Evolutionary conservation across 2,113 vertebrate species (phyloP).

Genomic region (Phoxinus phoxinus): DNA sequence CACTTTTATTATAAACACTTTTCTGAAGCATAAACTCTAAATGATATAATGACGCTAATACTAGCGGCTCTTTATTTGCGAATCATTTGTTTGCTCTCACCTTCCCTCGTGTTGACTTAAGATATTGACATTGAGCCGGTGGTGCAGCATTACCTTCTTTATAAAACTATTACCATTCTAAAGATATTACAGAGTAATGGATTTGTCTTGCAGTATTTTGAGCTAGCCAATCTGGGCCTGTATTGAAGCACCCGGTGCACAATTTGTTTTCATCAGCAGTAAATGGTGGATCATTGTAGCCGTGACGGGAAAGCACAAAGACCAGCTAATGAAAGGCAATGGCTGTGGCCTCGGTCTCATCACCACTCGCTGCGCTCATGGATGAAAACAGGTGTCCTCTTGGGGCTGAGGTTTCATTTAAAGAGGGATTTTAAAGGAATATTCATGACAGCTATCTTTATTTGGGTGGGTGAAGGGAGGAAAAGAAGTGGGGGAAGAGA

Average conservation of each 20-base stretch:
- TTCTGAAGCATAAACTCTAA: neutral
- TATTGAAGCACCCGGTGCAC: constrained; percentile 54
- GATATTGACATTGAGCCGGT: constrained; percentile 9
- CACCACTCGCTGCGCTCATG: constrained; percentile 42
- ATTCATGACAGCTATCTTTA: constrained; percentile 66
- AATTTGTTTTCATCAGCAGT: constrained; percentile 64
- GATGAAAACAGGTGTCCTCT: constrained; percentile 60
- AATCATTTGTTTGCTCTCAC: constrained; percentile 4
- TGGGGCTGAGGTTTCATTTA: constrained; percentile 53
- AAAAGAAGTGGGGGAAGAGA: neutral
- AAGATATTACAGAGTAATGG: constrained; percentile 49
- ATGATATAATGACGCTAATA: neutral
- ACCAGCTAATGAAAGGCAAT: constrained; percentile 59
- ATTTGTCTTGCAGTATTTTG: constrained; percentile 45
- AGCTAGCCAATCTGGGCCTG: constrained; percentile 52
- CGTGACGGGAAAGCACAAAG: constrained; percentile 59
- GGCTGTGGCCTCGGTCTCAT: constrained; percentile 51
- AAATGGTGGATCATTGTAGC: constrained; percentile 58
- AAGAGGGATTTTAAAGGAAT: constrained; percentile 62
- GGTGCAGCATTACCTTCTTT: constrained; percentile 30
- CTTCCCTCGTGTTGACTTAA: neutral
- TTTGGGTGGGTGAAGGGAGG: constrained; percentile 51
- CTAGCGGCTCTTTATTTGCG: neutral
- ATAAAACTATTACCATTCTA: constrained; percentile 47
- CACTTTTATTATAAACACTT: neutral